Evolutionary conservation across 2,797 vertebrate species (phyloP).

Genomic region (Characodon lateralis): DNA sequence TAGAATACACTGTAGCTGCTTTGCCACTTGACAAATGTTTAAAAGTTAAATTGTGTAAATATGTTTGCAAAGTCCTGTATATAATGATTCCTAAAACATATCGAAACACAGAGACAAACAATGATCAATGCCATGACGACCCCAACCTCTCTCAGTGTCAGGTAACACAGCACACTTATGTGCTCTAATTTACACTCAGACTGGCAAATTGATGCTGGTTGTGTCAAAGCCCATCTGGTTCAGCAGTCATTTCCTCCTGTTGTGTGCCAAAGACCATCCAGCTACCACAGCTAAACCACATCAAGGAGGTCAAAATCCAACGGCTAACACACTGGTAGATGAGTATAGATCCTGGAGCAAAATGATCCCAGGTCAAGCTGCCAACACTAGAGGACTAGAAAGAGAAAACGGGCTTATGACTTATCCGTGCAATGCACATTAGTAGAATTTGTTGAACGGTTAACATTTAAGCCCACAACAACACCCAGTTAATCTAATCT

Average conservation of each 20-base stretch:
- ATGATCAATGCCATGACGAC: background rate
- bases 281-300: slow-evolving; percentile 45
- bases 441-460: background rate
- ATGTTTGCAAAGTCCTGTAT: too few relatives aligned
- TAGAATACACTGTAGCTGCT: background rate
- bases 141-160: background rate
- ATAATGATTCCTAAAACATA: background rate
- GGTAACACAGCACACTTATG: background rate
- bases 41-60: background rate
- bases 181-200: slow-evolving; percentile 1
- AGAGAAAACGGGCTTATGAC: background rate
- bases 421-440: background rate
- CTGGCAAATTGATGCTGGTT: slow-evolving; percentile 22
- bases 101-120: background rate
- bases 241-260: slow-evolving; percentile 43
- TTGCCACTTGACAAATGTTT: background rate
- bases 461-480: background rate
- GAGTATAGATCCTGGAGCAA: background rate
- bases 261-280: slow-evolving; percentile 25
- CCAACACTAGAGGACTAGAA: background rate
- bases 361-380: background rate
- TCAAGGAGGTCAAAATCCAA: slow-evolving; percentile 28
- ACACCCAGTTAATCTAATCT: background rate
- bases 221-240: slow-evolving; percentile 36
- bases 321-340: background rate